These are phyloP conservation scores for Troides helena DNA, from an alignment of 2,888 invertebrate genomes.

Conservation along the genomic window DNA sequence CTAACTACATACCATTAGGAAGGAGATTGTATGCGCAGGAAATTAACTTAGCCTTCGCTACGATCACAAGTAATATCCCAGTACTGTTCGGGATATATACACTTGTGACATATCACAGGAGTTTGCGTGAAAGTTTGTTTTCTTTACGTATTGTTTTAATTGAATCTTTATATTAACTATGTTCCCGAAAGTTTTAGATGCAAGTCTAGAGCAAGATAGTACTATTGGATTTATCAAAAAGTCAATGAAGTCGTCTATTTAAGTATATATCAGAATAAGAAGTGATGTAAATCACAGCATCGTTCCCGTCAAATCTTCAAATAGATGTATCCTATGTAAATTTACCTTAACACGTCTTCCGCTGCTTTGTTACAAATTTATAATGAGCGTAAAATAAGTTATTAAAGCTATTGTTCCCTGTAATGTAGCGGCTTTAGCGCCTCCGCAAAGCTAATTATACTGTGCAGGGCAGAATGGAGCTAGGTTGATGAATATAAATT, in stretches of 20 bases:
- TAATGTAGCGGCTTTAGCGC: constrained; percentile 11
- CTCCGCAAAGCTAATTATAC: constrained; percentile 23
- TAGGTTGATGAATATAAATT: constrained; percentile 27
- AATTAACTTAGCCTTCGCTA: constrained; percentile 11
- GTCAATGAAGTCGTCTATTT: background rate
- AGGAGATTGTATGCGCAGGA: constrained; percentile 19
- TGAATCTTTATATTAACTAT: background rate
- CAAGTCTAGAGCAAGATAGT: no score
- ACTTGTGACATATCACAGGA: background rate
- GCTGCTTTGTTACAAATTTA: constrained; percentile 16
- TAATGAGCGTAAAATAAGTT: constrained; percentile 22
- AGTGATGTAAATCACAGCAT: background rate
- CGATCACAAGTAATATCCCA: constrained; percentile 11
- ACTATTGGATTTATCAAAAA: no score
- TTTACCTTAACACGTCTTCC: constrained; percentile 9
- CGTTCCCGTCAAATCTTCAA: background rate
- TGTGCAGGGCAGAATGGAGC: constrained; percentile 18
- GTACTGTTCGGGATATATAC: background rate
- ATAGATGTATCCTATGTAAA: constrained; percentile 1
- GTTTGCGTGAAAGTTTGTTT: background rate
- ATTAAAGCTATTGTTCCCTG: constrained; percentile 20
- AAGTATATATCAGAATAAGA: background rate
- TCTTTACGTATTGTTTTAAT: background rate
- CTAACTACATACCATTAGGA: constrained; percentile 23
- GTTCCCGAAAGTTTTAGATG: no score